A percentile compares a stretch with the other conserved stretches of the same genome.
phyloP scores from a whole-genome alignment of 2,797 vertebrate genomes.

The Amazona finschi region DNA sequence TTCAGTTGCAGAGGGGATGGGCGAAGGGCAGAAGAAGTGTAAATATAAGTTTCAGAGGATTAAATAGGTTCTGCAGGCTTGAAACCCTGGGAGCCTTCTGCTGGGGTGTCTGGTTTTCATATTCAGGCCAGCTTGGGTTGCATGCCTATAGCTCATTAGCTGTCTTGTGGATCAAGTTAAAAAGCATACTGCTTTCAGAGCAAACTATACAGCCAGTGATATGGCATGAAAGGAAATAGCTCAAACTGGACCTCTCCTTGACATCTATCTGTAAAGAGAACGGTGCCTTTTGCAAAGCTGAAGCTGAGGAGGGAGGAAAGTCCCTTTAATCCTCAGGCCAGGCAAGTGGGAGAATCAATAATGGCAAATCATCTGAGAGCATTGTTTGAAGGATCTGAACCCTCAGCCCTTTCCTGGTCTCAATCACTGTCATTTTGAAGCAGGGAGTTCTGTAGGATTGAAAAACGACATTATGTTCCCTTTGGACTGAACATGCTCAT shows the following conservation, averaged over 20 bases:
- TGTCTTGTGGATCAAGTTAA: not conserved
- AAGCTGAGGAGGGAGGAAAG: not conserved
- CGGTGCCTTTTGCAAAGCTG: not conserved
- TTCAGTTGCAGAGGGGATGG: not conserved
- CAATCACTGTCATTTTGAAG: not conserved
- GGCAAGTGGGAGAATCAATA: not conserved
- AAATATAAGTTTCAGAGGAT: not conserved
- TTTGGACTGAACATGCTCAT: not conserved
- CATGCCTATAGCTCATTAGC: not conserved
- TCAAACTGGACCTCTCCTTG: not conserved
- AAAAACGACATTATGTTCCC: not conserved
- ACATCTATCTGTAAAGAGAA: not conserved
- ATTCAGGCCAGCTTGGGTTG: not conserved
- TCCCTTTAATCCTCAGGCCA: not conserved
- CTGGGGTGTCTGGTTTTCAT: not conserved
- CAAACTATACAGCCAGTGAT: constrained; percentile 5
- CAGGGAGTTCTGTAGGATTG: not conserved
- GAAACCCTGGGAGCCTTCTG: not conserved
- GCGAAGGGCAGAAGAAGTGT: not conserved
- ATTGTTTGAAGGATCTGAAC: not conserved
- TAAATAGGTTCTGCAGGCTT: not conserved
- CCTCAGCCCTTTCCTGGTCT: not conserved
- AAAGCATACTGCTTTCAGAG: not conserved
- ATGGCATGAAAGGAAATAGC: not conserved
- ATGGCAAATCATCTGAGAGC: not conserved